Evolutionary conservation across 2,113 vertebrate genomes (phyloP).

Genomic region (Cyanoderma ruficeps): DNA sequence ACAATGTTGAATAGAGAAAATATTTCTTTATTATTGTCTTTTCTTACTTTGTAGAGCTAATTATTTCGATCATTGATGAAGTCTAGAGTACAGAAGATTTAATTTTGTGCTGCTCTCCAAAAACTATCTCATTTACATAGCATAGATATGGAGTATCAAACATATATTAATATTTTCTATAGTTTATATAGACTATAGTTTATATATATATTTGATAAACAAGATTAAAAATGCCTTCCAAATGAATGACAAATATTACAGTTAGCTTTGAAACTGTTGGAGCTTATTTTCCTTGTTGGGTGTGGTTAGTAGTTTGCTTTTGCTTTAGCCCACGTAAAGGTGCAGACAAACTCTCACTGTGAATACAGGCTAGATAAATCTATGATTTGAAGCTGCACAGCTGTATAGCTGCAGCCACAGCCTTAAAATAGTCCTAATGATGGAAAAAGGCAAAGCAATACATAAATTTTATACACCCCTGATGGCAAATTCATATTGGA

Average conservation of each 20-base stretch:
- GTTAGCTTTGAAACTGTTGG: neutral
- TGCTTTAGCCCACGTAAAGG: neutral
- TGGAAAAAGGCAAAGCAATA: neutral
- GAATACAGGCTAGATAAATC: neutral
- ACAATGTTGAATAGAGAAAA: neutral
- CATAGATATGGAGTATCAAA: neutral
- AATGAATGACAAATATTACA: neutral
- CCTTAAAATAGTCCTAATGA: neutral
- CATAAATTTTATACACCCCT: neutral
- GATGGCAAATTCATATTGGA: neutral
- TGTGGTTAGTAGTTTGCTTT: neutral
- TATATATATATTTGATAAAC: neutral
- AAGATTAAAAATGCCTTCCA: neutral
- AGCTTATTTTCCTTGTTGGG: neutral
- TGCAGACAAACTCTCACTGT: neutral
- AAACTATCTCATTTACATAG: neutral
- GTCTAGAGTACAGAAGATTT: neutral
- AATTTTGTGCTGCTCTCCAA: neutral
- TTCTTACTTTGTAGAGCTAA: neutral
- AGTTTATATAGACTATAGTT: neutral
- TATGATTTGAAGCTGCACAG: neutral
- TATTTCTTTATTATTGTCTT: neutral
- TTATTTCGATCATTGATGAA: neutral
- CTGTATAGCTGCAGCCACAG: neutral
- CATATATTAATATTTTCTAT: rapidly evolving